Percentiles rank a stretch among this genome's conserved stretches.
phyloP scores from a whole-genome alignment of 1,140 invertebrate genomes.

The Liolophura sinensis region DNA sequence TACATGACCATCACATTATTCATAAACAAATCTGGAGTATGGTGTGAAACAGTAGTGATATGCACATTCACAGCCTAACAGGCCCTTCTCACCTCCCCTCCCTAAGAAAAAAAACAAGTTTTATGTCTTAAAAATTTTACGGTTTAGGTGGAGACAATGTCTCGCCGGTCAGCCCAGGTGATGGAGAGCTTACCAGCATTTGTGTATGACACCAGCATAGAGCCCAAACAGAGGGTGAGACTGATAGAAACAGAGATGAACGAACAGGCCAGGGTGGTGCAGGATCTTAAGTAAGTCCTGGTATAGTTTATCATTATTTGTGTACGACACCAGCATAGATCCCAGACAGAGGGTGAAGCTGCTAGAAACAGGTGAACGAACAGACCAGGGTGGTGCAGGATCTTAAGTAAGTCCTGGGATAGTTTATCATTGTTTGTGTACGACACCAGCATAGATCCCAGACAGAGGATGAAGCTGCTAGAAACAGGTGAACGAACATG shows the following conservation, averaged over 20 bases:
- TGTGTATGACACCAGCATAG: constrained; percentile 82
- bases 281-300: constrained; percentile 72
- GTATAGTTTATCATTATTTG: constrained; percentile 72
- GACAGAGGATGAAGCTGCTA: constrained; percentile 88
- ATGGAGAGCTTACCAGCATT: constrained; percentile 77
- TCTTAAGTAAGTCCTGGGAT: constrained; percentile 63
- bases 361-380: constrained; percentile 96
- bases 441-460: constrained; percentile 83
- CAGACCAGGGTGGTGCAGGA: constrained; percentile 93
- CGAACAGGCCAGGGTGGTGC: constrained; percentile 92
- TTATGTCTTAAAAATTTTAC: neutral
- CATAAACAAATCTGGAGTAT: no score
- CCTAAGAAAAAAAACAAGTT: neutral
- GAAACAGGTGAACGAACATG: constrained; percentile 97
- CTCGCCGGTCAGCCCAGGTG: constrained; percentile 76
- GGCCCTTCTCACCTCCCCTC: no score
- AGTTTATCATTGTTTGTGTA: constrained; percentile 80
- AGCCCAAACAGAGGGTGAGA: constrained; percentile 86
- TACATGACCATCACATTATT: no score
- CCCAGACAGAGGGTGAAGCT: constrained; percentile 86
- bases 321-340: constrained; percentile 84
- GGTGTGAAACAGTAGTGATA: no score
- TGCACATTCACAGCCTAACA: no score
- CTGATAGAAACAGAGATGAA: constrained; percentile 98
- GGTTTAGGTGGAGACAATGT: constrained; percentile 19